Conservation (phyloP, 2,797 vertebrate species). For the Periparus ater region DNA sequence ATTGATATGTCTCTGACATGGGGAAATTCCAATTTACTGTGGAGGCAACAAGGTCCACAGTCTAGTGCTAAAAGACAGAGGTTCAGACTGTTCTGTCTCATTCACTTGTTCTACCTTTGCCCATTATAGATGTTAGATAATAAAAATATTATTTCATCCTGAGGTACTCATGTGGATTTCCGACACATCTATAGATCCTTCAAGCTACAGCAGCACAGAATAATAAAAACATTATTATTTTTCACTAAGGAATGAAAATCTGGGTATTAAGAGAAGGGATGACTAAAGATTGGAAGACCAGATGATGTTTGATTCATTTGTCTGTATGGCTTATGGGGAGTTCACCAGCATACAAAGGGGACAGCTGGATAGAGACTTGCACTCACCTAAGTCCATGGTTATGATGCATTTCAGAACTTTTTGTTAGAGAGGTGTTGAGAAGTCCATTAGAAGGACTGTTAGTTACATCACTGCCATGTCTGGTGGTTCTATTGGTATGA, state of each 20-base stretch:
- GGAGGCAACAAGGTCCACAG: not conserved
- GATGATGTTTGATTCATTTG: not conserved
- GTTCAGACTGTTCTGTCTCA: not conserved
- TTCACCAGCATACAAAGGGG: not conserved
- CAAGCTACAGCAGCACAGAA: not conserved
- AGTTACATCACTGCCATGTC: not conserved
- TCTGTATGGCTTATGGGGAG: not conserved
- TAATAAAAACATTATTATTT: not conserved
- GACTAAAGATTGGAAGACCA: not conserved
- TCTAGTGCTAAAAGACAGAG: not conserved
- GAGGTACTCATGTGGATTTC: not conserved
- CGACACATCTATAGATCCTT: not conserved
- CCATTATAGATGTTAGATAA: not conserved
- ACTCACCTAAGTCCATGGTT: not conserved
- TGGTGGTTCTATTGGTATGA: not conserved
- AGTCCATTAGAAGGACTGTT: not conserved
- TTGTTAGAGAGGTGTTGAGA: not conserved
- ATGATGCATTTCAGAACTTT: not conserved
- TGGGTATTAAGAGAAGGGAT: not conserved
- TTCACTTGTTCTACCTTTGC: not conserved
- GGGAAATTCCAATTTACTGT: not conserved
- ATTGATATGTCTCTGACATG: not conserved
- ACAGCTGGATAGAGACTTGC: not conserved
- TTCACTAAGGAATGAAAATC: not conserved
- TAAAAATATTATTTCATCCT: not conserved